A percentile compares a stretch with the other conserved stretches of the same genome.
Conservation (phyloP, 2,797 vertebrate genomes). For the Nannoperca australis region DNA sequence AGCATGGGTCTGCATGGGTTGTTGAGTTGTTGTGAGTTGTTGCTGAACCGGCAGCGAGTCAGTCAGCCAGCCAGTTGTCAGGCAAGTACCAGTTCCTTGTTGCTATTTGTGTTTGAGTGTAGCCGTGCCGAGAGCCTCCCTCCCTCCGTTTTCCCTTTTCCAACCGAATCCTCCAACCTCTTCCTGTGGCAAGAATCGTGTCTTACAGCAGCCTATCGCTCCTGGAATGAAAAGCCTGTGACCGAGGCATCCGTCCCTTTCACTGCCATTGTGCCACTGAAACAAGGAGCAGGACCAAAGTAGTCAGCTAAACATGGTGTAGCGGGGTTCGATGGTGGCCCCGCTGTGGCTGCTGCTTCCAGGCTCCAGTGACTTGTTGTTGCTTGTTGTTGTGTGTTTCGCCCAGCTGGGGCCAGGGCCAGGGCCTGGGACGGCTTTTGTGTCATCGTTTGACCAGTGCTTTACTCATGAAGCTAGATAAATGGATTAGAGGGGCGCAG, state of each 20-base stretch:
- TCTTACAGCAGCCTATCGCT: conserved; percentile 74
- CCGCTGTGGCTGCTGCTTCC: conserved; percentile 75
- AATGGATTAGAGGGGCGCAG: conserved; percentile 89
- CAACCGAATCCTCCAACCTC: conserved; percentile 64
- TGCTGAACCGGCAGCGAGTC: conserved; percentile 74
- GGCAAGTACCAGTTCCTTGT: conserved; percentile 72
- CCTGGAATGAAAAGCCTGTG: conserved; percentile 74
- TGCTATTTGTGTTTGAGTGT: conserved; percentile 80
- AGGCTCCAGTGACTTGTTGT: conserved; percentile 79
- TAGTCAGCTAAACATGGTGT: conserved; percentile 75
- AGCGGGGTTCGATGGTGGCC: conserved; percentile 69
- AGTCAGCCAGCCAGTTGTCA: conserved; percentile 76
- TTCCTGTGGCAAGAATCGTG: conserved; percentile 74
- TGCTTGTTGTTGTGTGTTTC: conserved; percentile 69
- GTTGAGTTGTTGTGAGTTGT: conserved; percentile 74
- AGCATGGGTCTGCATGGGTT: conserved; percentile 73
- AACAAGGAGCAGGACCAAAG: conserved; percentile 74
- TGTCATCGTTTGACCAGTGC: conserved; percentile 82
- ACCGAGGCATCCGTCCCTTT: conserved; percentile 69
- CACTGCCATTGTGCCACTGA: conserved; percentile 68
- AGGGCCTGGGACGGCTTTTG: conserved; percentile 78
- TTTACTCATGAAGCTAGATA: conserved; percentile 87
- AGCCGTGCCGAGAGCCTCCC: conserved; percentile 60
- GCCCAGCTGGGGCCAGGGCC: conserved; percentile 40
- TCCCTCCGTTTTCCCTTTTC: conserved; percentile 52